Conservation (phyloP, 30 jellyfish, hydroid and myxozoan species). For the Haliclystus octoradiatus region DNA sequence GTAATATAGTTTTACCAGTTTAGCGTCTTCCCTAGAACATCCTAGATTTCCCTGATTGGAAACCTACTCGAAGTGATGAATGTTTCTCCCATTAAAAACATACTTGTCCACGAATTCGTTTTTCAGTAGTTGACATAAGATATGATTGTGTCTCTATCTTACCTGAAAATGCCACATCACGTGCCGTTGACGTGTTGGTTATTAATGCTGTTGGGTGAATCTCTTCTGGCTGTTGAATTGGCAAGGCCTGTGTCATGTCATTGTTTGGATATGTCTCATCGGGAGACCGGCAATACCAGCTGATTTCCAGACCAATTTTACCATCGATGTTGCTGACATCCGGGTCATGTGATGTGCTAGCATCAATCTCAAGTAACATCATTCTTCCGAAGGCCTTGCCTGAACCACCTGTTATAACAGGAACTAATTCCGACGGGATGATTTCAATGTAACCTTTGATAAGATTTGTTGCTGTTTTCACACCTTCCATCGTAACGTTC, state of each 20-base stretch:
- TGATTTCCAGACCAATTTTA: slow-evolving; percentile 18
- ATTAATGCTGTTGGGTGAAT: not conserved
- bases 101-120: too few species aligned
- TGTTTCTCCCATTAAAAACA: too few species aligned
- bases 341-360: slow-evolving; percentile 65
- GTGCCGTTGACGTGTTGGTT: not conserved
- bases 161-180: not conserved
- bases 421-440: slow-evolving; percentile 38
- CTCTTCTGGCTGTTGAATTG: not conserved
- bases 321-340: slow-evolving; percentile 28
- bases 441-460: slow-evolving; percentile 46
- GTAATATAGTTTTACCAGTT: too few species aligned
- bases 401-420: slow-evolving; percentile 61
- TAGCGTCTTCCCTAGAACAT: too few species aligned
- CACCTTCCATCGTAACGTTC: slow-evolving; percentile 41
- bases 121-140: too few species aligned
- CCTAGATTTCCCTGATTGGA: too few species aligned
- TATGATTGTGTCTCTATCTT: too few species aligned
- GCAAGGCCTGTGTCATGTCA: not conserved
- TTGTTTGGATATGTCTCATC: slow-evolving; percentile 34
- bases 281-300: slow-evolving; percentile 41
- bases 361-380: slow-evolving; percentile 26
- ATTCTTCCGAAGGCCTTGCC: slow-evolving; percentile 81
- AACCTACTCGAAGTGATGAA: too few species aligned
- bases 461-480: slow-evolving; percentile 17